A percentile compares a stretch with the other conserved stretches of the same genome.
These are phyloP conservation scores for Nesoenas mayeri DNA, from an alignment of 2,113 vertebrate genomes.

Conservation along the genomic window DNA sequence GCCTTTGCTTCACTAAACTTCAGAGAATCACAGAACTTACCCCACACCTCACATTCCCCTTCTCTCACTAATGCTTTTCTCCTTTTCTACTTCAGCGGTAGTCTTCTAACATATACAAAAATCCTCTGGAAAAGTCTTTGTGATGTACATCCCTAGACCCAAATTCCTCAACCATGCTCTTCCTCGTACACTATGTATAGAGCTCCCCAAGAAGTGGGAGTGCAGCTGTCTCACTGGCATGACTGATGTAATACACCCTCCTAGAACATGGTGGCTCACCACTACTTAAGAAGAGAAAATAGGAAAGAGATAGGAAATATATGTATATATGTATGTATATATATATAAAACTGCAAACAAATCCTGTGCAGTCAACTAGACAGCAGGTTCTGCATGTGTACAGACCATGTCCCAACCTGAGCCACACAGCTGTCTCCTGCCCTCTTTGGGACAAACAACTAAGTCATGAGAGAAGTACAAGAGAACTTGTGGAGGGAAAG, in stretches of 20 bases:
- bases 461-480: background rate
- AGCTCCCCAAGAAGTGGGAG: background rate
- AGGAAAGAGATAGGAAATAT: background rate
- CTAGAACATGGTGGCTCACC: accelerated
- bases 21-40: background rate
- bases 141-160: background rate
- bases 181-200: background rate
- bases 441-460: background rate
- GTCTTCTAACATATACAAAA: background rate
- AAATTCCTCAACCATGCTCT: background rate
- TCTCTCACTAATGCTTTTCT: background rate
- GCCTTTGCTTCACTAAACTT: background rate
- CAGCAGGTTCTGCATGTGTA: background rate
- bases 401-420: background rate
- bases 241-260: background rate
- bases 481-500: background rate
- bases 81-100: background rate
- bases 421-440: background rate
- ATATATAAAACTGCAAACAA: background rate
- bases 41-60: background rate
- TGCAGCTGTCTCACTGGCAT: background rate
- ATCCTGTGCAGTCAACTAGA: background rate
- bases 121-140: background rate
- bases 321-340: too few relatives aligned
- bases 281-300: background rate